phyloP scores from a whole-genome alignment of 1,140 invertebrate species.

The Nebria ingens region DNA sequence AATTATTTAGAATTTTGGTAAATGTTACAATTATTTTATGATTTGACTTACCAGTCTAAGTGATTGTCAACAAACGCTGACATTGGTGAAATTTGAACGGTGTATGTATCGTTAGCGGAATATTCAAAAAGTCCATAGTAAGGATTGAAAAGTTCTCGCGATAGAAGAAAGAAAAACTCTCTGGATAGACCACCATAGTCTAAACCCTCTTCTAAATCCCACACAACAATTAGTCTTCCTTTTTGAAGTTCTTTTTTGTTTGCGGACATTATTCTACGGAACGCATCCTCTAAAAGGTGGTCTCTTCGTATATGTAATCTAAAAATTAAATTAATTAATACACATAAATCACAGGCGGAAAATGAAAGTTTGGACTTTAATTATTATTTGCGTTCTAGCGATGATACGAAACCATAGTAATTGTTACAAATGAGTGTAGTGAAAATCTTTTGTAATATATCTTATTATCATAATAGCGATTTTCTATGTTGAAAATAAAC shows the following conservation, averaged over 20 bases:
- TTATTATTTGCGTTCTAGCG: too few relatives aligned
- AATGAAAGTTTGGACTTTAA: not conserved
- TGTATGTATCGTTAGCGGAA: constrained; percentile 95
- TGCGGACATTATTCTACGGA: constrained; percentile 92
- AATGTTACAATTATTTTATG: not conserved
- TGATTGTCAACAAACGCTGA: constrained; percentile 97
- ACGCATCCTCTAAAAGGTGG: constrained; percentile 90
- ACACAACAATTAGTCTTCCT: constrained; percentile 87
- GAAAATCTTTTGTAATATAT: too few relatives aligned
- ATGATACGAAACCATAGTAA: too few relatives aligned
- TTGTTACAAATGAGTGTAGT: too few relatives aligned
- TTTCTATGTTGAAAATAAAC: not conserved
- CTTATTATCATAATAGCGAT: too few relatives aligned
- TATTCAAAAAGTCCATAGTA: constrained; percentile 98
- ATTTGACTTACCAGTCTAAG: constrained; percentile 86
- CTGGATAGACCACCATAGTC: constrained; percentile 94
- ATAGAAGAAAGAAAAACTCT: constrained; percentile 96
- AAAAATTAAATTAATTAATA: constrained; percentile 20
- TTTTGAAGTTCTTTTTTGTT: constrained; percentile 93
- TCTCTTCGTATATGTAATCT: constrained; percentile 87
- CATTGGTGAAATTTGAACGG: constrained; percentile 94
- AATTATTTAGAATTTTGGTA: not conserved
- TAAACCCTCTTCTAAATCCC: constrained; percentile 92
- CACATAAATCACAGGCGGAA: not conserved
- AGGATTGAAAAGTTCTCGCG: constrained; percentile 93